Base-by-base conservation (phyloP, 2,888 invertebrate genomes). In the Odontocerum albicorne region DNA sequence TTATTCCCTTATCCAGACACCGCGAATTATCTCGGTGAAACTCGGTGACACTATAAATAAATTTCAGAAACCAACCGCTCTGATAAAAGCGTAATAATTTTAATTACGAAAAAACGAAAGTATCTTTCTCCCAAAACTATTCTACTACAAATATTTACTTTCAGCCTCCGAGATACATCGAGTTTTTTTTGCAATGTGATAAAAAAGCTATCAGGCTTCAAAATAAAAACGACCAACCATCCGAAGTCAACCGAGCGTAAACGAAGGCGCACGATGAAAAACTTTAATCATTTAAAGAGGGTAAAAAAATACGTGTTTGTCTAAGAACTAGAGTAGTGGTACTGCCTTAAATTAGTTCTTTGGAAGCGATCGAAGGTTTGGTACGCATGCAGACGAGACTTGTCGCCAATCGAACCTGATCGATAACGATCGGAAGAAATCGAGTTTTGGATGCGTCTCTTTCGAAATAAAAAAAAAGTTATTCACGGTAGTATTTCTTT, bases 81-180 rank as follows among this genome's bases (percentile, higher is more conserved):
- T 19, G 46, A 33, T 33, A 35, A 46, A 8, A 15, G 35, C n/a
- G 17, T 20, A 21, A 20, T 35, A 35, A 46, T 20, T 22, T 38
- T 38, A 39, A 49, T 39, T 27, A 38, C 33, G 35, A 15, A 53
- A 54, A 54, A 54, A 35, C 36, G 53, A 54, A 54, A 53, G 47
- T 53, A 36, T 16, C 21, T 33, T 40, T 53, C 22, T 16, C 33
- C 13, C 20, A 10, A 19, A 27, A 35, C 45, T 15, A 15, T 36
- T 16, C 33, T 20, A 20, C 16, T 20, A 47, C 22, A 55, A 59
- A 56, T 59, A 42, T 56, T 59, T 56, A 52, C 55, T 59, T 52
- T 59, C 59, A 12, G 17, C 16, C n/a, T n/a, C 43, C 31, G 43
- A 43, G 22, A 4, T 33, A 13, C 20, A 33, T 32, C 45, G n/a